Percentiles rank a stretch among this genome's conserved stretches.
phyloP scores from a whole-genome alignment of 2,113 vertebrate genomes.

The Puntigrus tetrazona region DNA sequence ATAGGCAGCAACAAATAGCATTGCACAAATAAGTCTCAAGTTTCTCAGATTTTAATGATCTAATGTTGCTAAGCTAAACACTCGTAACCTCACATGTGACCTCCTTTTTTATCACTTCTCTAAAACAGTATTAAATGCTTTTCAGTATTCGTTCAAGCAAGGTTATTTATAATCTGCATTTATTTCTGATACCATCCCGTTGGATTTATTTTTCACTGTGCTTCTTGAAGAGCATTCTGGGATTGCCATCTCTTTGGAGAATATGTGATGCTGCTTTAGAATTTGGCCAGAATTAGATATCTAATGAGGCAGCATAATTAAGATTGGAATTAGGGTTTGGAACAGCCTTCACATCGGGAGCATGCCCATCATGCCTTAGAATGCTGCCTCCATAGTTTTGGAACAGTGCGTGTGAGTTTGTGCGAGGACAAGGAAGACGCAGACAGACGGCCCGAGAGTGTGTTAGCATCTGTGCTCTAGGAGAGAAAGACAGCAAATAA shows the following conservation, averaged over 20 bases:
- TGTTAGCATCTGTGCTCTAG: constrained; percentile 28
- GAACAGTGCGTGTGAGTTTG: not conserved
- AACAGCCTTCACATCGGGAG: not conserved
- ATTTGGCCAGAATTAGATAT: not conserved
- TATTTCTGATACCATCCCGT: not conserved
- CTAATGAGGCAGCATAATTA: constrained; percentile 12
- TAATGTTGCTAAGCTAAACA: not conserved
- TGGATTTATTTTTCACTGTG: not conserved
- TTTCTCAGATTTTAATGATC: not conserved
- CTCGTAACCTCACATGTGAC: not conserved
- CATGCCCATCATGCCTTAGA: not conserved
- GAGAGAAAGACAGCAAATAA: not conserved
- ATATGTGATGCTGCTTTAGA: not conserved
- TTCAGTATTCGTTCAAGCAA: not conserved
- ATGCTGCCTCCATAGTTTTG: not conserved
- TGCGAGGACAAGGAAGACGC: constrained; percentile 23
- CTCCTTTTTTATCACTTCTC: not conserved
- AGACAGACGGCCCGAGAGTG: constrained; percentile 18
- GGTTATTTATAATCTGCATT: not conserved
- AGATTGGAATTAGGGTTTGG: constrained; percentile 23
- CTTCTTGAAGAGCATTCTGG: constrained; percentile 9
- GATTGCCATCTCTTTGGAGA: not conserved
- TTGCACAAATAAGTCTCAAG: not conserved
- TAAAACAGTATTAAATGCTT: not conserved
- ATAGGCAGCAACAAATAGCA: not conserved